Evolutionary conservation across 2,113 vertebrate genomes (phyloP).

Genomic region (Gymnarchus niloticus): DNA sequence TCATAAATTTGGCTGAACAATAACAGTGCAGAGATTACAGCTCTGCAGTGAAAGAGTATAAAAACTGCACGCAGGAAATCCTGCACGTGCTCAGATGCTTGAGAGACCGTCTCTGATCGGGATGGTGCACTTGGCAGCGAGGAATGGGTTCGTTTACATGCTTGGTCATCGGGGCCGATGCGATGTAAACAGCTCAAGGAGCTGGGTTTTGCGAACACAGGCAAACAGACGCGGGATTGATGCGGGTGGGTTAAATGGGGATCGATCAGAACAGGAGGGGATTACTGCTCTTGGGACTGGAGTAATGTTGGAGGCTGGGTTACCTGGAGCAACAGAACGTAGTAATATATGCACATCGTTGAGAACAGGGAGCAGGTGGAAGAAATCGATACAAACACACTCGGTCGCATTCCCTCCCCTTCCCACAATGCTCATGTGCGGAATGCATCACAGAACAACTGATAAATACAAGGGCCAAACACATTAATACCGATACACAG

Average conservation of each 20-base stretch:
- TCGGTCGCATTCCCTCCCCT: constrained; percentile 25
- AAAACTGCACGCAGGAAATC: background rate
- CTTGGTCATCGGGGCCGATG: background rate
- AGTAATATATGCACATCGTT: background rate
- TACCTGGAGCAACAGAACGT: background rate
- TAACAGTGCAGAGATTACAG: constrained; percentile 29
- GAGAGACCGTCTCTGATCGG: no score
- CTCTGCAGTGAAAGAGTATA: background rate
- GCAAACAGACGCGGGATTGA: background rate
- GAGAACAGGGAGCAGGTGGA: background rate
- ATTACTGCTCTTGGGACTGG: background rate
- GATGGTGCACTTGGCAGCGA: background rate
- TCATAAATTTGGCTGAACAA: constrained; percentile 39
- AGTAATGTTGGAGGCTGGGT: background rate
- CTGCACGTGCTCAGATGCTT: background rate
- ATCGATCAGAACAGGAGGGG: background rate
- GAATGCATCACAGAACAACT: no score
- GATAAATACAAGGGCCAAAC: constrained; percentile 23
- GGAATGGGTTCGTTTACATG: background rate
- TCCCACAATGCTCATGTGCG: constrained; percentile 24
- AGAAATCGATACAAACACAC: constrained; percentile 21
- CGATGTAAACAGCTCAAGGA: background rate
- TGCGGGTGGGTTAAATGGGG: no score
- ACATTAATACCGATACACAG: constrained; percentile 25
- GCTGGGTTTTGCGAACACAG: background rate